Base-by-base conservation (phyloP, 2,888 invertebrate species). In the Perithous albicinctus region DNA sequence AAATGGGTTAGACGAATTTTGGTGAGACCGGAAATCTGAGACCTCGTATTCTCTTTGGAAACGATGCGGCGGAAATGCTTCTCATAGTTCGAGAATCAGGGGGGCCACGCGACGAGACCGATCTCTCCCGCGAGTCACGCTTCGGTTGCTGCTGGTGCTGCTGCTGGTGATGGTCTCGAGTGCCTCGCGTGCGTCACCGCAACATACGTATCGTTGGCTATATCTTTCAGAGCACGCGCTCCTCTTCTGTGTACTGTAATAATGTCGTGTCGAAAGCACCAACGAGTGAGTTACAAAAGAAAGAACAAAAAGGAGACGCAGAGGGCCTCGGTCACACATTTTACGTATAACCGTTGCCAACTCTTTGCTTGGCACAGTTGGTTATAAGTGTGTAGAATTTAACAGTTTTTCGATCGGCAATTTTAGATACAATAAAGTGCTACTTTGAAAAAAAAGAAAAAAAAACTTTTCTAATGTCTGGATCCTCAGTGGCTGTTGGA, bases 61-160 rank as follows among this genome's bases (percentile, higher is more conserved):
- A 64, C 80, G 82, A 74, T 73, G 72, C 85, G 83, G 86, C 90
- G 89, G 89, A 89, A 89, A 89, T 89, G 87, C 88, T 86, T 84
- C 84, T 86, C 89, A 88, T 90, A 89, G 85, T 82, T 87, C 77
- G 78, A 76, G 26, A 73, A 69, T 77, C 29, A 56, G 54, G 18
- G 72, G 76, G 80, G 74, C 75, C 69, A 51, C 48, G 41, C 61
- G 74, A 29, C 46, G 73, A 78, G 48, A n/a, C 29, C 69, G 48
- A 82, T 70, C 70, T 80, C 78, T 67, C 76, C 78, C n/a, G n/a
- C n/a, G n/a, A n/a, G n/a, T n/a, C n/a, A n/a, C n/a, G n/a, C n/a
- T n/a, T 69, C 78, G 73, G 29, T 80, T 46, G 26, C 43, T 23
- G 73, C 26, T 61, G 26, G 15, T 61, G 29, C 20, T 48, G 70